Percentiles rank a stretch among this genome's conserved stretches.
Evolutionary conservation across 2,113 vertebrate genomes (phyloP).

Genomic region (Corythaeola cristata): DNA sequence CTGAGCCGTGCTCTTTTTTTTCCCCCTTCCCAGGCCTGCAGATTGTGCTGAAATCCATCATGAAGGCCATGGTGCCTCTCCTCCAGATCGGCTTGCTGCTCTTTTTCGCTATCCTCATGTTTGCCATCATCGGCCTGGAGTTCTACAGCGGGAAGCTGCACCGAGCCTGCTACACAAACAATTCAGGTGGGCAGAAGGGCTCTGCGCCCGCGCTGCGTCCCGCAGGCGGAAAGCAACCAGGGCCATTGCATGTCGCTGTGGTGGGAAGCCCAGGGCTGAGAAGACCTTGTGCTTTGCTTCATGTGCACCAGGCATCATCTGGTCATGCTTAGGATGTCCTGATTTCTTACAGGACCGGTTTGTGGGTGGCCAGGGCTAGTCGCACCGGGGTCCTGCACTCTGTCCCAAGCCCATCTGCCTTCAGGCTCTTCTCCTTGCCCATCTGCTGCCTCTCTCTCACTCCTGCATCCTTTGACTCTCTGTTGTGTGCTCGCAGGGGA

Average conservation of each 20-base stretch:
- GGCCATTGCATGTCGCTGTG: rapidly evolving
- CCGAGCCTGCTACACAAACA: slow-evolving; percentile 84
- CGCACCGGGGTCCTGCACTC: neutral
- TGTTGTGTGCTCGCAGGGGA: slow-evolving; percentile 65
- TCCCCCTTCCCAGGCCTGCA: slow-evolving; percentile 83
- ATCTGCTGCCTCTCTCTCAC: neutral
- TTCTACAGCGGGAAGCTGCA: slow-evolving; percentile 97
- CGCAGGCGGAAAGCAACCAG: rapidly evolving
- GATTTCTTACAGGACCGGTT: neutral
- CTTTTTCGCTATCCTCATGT: slow-evolving; percentile 99
- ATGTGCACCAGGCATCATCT: rapidly evolving
- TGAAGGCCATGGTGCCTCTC: slow-evolving; percentile 99
- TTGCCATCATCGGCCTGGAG: slow-evolving; percentile 97
- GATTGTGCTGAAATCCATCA: slow-evolving; percentile 98
- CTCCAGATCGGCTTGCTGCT: slow-evolving; percentile 97
- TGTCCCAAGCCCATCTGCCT: rapidly evolving
- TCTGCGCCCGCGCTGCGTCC: neutral
- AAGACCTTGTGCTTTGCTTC: neutral
- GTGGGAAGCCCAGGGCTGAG: neutral
- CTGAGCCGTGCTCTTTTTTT: neutral
- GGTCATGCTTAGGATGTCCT: neutral
- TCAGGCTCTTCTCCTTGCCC: neutral
- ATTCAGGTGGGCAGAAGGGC: slow-evolving; percentile 73
- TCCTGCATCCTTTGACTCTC: neutral
- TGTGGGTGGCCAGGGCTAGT: neutral